Evolutionary conservation across 2,888 invertebrate genomes (phyloP).

Genomic region (Aricia artaxerxes): DNA sequence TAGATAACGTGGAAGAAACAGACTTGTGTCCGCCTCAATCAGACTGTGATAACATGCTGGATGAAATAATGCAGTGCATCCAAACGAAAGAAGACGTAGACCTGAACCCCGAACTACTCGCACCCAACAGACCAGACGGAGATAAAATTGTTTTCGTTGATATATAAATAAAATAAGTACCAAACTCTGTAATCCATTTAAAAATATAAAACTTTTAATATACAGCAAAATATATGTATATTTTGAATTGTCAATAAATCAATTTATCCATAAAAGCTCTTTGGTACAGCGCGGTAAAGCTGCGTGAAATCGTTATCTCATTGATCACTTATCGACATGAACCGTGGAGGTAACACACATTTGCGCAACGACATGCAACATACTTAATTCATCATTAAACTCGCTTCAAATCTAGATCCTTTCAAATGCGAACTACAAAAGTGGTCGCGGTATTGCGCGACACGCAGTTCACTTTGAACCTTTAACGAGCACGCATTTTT

Average conservation of each 20-base stretch:
- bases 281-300: constrained; percentile 2
- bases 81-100: constrained; percentile 49
- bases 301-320: constrained; percentile 1
- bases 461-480: constrained; percentile 61
- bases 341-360: constrained; percentile 19
- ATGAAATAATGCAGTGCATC: constrained; percentile 70
- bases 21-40: constrained; percentile 35
- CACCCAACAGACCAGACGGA: constrained; percentile 59
- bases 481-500: constrained; percentile 48
- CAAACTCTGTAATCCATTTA: neutral
- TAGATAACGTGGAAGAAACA: neutral
- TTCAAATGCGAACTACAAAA: constrained; percentile 71
- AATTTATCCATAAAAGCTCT: neutral
- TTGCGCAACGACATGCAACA: constrained; percentile 37
- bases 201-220: neutral
- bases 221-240: neutral
- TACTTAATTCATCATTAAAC: constrained; percentile 61
- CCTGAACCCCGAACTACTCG: constrained; percentile 55
- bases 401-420: constrained; percentile 69
- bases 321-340: constrained; percentile 15
- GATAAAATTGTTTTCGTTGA: constrained; percentile 65
- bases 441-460: constrained; percentile 56
- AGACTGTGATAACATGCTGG: constrained; percentile 60
- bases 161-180: constrained; percentile 42
- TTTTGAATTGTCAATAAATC: neutral